Conservation (phyloP, 2,797 vertebrate genomes). For the Pangasius krempfi region DNA sequence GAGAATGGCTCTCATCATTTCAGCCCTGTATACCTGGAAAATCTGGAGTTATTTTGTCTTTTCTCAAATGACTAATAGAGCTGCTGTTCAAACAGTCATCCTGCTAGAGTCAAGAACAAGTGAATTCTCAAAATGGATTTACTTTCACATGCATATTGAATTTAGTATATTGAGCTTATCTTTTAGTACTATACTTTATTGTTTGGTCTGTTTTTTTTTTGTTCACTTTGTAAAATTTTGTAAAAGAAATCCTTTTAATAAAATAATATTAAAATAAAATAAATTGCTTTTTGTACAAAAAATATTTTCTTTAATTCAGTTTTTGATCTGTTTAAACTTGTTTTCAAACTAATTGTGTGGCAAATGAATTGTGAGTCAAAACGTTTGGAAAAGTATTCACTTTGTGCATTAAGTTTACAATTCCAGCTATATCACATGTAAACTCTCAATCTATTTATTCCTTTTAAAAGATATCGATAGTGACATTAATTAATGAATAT, state of each 20-base stretch:
- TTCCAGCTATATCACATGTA: neutral
- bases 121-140: neutral
- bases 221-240: neutral
- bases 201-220: neutral
- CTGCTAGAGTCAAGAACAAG: neutral
- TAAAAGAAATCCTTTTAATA: neutral
- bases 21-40: neutral
- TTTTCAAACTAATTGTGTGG: neutral
- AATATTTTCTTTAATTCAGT: neutral
- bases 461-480: neutral
- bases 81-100: constrained; percentile 1
- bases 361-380: neutral
- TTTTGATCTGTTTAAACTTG: neutral
- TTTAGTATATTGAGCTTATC: neutral
- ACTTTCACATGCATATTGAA: neutral
- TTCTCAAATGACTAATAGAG: neutral
- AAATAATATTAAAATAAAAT: too few species aligned
- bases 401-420: neutral
- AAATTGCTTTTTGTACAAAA: neutral
- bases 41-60: neutral
- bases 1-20: neutral
- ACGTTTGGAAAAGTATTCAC: neutral
- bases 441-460: neutral
- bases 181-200: neutral
- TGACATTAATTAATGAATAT: neutral